Evolutionary conservation across 2,113 vertebrate species (phyloP).

Genomic region (Typhlomys cinereus): DNA sequence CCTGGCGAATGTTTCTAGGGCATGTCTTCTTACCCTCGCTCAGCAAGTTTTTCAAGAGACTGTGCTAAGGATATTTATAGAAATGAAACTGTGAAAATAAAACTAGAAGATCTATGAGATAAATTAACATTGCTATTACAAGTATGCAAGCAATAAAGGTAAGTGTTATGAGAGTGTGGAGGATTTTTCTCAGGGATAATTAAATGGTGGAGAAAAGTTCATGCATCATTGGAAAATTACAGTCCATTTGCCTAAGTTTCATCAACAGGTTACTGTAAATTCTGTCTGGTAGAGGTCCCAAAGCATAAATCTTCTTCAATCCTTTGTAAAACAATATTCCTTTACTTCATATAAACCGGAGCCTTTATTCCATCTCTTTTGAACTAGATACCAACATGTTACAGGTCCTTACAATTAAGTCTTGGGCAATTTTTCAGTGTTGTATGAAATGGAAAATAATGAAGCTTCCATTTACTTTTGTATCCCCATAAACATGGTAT

Average conservation of each 20-base stretch:
- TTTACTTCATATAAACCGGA: conserved; percentile 2
- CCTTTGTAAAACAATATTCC: background rate
- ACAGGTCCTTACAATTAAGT: background rate
- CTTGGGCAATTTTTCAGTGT: background rate
- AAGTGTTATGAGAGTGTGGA: background rate
- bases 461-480: background rate
- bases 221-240: background rate
- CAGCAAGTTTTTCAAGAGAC: background rate
- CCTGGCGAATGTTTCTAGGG: background rate
- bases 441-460: background rate
- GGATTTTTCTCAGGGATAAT: background rate
- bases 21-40: background rate
- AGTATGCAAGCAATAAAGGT: background rate
- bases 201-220: background rate
- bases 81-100: conserved; percentile 12
- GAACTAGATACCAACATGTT: background rate
- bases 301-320: background rate
- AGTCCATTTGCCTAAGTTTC: background rate
- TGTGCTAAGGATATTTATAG: conserved; percentile 2
- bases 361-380: background rate
- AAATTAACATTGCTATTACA: background rate
- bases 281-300: background rate
- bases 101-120: background rate
- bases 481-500: background rate
- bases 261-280: background rate